Evolutionary conservation across 2,888 invertebrate species (phyloP), one percentile per base, ranked within the genome.

Genomic region (Nomada flava): DNA sequence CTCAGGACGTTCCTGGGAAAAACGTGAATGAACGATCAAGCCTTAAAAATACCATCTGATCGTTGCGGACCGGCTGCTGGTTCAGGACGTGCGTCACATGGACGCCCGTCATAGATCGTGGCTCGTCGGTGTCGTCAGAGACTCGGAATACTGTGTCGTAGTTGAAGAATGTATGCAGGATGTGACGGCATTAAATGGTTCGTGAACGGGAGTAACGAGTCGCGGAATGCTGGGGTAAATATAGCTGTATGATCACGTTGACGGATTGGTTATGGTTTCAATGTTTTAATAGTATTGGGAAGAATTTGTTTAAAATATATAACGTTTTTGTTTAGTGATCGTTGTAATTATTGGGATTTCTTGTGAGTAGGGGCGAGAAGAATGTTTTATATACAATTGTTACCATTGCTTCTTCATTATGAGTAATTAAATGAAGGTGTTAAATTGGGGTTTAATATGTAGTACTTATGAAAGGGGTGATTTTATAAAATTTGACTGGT

Each of bases 1-100:
- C 65, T 90, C 91, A 90, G 78, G 73, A 44, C 26, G 65, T 81
- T 79, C 75, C 71, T 23, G 83, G 82, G 86, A 87, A 86, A 88
- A 87, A 84, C 84, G 86, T 75, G 84, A 84, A 88, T 89, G 89
- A 91, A 89, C 85, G 86, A 90, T 88, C 87, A 81, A 18, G 77
- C 62, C 84, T 86, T 83, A 86, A 89, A 90, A 89, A 87, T 86
- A 85, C 73, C 76, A 29, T 65, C 53, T 72, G 71, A 59, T 53
- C 71, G 67, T 47, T 44, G 62, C 50, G 42, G 67, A 42, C 42
- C 52, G 50, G 15, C 20, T 20, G 29, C 20, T 11, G 68, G 47
- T 10, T 52, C 70, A 50, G 29, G 67, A 76, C 29, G 50, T 87
- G 89, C 87, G 85, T 89, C 87, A 87, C 63, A 57, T 57, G 23